Evolutionary conservation across 1,140 invertebrate species (phyloP).

Genomic region (Sinella curviseta): DNA sequence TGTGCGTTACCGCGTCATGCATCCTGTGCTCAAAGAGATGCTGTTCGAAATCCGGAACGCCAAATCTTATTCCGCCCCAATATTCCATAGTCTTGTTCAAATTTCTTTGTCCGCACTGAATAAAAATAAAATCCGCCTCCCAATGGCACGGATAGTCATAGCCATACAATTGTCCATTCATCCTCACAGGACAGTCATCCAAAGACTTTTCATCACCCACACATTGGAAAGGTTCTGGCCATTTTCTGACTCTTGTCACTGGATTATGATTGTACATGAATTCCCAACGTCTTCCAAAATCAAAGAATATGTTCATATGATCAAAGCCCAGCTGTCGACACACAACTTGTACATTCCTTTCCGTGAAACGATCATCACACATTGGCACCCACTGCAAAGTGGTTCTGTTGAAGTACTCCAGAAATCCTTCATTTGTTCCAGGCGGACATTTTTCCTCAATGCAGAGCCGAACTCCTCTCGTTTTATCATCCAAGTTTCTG

Average conservation of each 20-base stretch:
- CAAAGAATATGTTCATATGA: constrained; percentile 81
- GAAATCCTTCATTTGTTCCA: constrained; percentile 65
- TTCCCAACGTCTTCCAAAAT: constrained; percentile 75
- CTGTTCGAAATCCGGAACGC: constrained; percentile 84
- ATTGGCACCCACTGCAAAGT: constrained; percentile 95
- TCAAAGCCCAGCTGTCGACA: constrained; percentile 91
- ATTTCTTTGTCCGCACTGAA: constrained; percentile 83
- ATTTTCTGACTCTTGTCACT: constrained; percentile 81
- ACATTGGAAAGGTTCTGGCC: constrained; percentile 87
- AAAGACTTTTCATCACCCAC: constrained; percentile 78
- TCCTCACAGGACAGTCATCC: constrained; percentile 81
- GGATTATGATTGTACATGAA: constrained; percentile 82
- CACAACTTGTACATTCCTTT: constrained; percentile 90
- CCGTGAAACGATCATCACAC: constrained; percentile 92
- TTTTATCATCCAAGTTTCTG: constrained; percentile 23
- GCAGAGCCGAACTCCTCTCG: constrained; percentile 51
- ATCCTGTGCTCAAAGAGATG: constrained; percentile 77
- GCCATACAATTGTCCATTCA: constrained; percentile 85
- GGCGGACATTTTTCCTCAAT: constrained; percentile 52
- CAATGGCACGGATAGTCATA: constrained; percentile 80
- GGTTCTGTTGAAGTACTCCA: constrained; percentile 93
- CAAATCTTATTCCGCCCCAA: constrained; percentile 93
- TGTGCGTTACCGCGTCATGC: constrained; percentile 76
- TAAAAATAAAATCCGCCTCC: constrained; percentile 89
- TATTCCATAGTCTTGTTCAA: constrained; percentile 71